Evolutionary conservation across 2,888 invertebrate species (phyloP).

Genomic region (Trichopoda pennipes): DNA sequence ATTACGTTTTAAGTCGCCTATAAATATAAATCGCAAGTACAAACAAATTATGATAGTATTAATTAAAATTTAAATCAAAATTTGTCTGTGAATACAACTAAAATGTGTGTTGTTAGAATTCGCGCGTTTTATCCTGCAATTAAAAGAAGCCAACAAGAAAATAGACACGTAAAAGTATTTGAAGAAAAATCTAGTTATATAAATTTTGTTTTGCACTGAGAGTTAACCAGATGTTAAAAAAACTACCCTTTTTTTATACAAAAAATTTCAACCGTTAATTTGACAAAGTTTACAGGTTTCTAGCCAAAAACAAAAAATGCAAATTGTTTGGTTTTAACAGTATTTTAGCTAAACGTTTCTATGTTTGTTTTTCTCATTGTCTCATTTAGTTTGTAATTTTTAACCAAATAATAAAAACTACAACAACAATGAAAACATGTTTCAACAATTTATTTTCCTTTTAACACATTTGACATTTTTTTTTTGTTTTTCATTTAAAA

Average conservation of each 20-base stretch:
- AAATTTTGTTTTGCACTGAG: no score
- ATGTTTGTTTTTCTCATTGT: neutral
- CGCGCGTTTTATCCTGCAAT: no score
- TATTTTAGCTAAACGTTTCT: constrained; percentile 26
- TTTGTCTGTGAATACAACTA: no score
- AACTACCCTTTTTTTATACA: neutral
- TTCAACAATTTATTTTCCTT: constrained; percentile 64
- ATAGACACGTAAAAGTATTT: no score
- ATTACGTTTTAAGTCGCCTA: no score
- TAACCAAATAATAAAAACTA: constrained; percentile 9
- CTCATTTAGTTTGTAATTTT: constrained; percentile 40
- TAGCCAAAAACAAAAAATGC: neutral
- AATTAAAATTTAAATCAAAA: no score
- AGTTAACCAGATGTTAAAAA: neutral
- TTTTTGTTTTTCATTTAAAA: constrained; percentile 23
- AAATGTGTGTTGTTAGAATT: no score
- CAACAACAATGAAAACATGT: constrained; percentile 44
- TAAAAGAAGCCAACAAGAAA: no score
- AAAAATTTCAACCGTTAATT: constrained; percentile 46
- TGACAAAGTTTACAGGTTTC: constrained; percentile 45
- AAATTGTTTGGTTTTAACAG: constrained; percentile 18
- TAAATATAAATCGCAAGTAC: no score
- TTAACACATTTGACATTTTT: constrained; percentile 65
- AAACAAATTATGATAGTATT: no score
- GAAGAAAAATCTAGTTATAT: no score